A percentile compares a stretch with the other conserved stretches of the same genome.
Evolutionary conservation across 2,888 invertebrate genomes (phyloP).

Genomic region (Pelosia muscerda): DNA sequence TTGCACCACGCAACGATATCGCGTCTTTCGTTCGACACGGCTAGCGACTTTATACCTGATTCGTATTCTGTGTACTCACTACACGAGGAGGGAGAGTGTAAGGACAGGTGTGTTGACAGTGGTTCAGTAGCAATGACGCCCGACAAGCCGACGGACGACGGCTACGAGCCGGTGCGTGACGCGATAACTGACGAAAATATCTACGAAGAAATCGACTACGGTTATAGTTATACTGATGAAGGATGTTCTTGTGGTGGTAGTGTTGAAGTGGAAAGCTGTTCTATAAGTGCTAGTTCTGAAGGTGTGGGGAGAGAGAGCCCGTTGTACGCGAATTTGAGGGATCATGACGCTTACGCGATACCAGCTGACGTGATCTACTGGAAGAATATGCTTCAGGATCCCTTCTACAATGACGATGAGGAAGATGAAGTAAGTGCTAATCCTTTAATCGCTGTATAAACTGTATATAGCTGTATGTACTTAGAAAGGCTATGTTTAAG

Average conservation of each 20-base stretch:
- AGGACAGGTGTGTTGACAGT: constrained; percentile 70
- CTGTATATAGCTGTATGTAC: constrained; percentile 4
- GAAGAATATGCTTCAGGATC: constrained; percentile 82
- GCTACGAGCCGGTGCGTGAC: constrained; percentile 81
- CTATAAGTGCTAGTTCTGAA: constrained; percentile 80
- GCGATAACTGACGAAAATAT: constrained; percentile 81
- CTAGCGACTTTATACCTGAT: constrained; percentile 72
- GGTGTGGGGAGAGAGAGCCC: constrained; percentile 80
- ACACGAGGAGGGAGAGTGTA: constrained; percentile 77
- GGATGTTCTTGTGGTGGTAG: constrained; percentile 82
- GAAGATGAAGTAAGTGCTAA: constrained; percentile 81
- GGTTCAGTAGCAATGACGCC: constrained; percentile 80
- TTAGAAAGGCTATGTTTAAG: constrained; percentile 33
- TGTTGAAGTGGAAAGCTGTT: constrained; percentile 81
- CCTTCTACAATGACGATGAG: constrained; percentile 85
- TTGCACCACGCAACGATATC: constrained; percentile 75
- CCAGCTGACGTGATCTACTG: constrained; percentile 84
- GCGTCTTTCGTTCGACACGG: constrained; percentile 77
- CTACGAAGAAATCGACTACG: constrained; percentile 82
- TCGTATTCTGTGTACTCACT: constrained; percentile 76
- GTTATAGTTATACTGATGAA: constrained; percentile 77
- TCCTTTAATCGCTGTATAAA: constrained; percentile 2
- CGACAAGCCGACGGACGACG: constrained; percentile 79
- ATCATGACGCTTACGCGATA: constrained; percentile 81
- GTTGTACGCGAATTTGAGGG: constrained; percentile 79